These are phyloP conservation scores for Gryllus bimaculatus DNA, from an alignment of 1,140 invertebrate genomes.

Conservation along the genomic window DNA sequence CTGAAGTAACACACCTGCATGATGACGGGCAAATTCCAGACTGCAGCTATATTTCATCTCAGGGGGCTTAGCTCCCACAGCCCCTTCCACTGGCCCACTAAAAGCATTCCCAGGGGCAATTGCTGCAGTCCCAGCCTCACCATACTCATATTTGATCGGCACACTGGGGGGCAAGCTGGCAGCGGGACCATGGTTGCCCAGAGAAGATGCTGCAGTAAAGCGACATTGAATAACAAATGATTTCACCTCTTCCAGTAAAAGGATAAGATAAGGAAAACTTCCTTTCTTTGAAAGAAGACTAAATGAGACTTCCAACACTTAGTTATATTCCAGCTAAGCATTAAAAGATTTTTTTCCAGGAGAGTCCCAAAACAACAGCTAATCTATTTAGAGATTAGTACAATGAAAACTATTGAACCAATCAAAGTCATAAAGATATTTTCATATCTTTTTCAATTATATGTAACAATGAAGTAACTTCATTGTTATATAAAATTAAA, in stretches of 20 bases:
- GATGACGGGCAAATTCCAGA: conserved; percentile 55
- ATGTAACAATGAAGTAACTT: no score
- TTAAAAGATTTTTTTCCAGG: no score
- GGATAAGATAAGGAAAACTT: not conserved
- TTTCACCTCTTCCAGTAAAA: not conserved
- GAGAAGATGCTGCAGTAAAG: conserved; percentile 13
- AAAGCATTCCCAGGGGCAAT: conserved; percentile 39
- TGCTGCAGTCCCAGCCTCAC: conserved; percentile 32
- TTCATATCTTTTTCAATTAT: no score
- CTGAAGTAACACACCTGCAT: conserved; percentile 33
- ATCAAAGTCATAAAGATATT: no score
- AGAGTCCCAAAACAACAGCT: no score
- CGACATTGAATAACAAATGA: not conserved
- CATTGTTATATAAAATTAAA: no score
- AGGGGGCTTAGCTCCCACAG: conserved; percentile 41
- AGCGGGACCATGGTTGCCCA: conserved; percentile 18
- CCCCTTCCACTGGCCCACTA: conserved; percentile 34
- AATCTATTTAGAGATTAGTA: no score
- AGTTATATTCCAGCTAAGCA: no score
- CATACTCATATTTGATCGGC: conserved; percentile 51
- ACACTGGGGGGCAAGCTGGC: conserved; percentile 32
- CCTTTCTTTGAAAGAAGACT: no score
- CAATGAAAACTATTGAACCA: no score
- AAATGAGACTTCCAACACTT: no score
- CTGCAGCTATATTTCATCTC: conserved; percentile 65